These are phyloP conservation scores for Hyperopisus bebe DNA, from an alignment of 2,113 vertebrate species.

Conservation along the genomic window DNA sequence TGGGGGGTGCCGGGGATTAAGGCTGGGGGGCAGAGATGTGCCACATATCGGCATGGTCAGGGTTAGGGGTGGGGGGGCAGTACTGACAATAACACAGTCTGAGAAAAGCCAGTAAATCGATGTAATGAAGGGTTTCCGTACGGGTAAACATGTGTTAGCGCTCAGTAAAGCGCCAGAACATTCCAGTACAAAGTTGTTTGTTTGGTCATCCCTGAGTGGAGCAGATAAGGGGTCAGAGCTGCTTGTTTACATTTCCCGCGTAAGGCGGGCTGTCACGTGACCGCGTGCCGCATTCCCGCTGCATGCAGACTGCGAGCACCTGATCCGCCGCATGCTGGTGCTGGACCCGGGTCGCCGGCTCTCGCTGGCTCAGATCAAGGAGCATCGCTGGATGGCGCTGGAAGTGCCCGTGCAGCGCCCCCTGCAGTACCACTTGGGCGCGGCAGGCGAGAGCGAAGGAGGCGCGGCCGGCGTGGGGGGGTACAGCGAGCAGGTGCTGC, in stretches of 20 bases:
- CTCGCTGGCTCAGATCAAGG: conserved; percentile 88
- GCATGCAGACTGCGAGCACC: conserved; percentile 85
- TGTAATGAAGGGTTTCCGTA: background rate
- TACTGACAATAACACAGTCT: background rate
- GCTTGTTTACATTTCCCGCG: background rate
- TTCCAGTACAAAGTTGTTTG: background rate
- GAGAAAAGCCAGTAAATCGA: background rate
- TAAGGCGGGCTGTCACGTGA: background rate
- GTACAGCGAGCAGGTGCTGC: conserved; percentile 90
- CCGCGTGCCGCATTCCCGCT: background rate
- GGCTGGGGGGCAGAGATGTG: background rate
- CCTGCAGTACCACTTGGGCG: conserved; percentile 71
- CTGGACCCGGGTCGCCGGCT: conserved; percentile 88
- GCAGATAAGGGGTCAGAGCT: background rate
- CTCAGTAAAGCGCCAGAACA: background rate
- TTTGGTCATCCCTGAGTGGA: background rate
- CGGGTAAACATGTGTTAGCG: background rate
- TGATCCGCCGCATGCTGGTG: conserved; percentile 94
- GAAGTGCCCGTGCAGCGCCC: conserved; percentile 84
- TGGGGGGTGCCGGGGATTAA: background rate
- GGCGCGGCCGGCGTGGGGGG: conserved; percentile 72
- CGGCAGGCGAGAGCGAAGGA: conserved; percentile 62
- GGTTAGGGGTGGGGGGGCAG: background rate
- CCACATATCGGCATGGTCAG: background rate
- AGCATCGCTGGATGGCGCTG: conserved; percentile 94